Conservation (phyloP, 2,888 invertebrate genomes). For the Dryococelus australis region DNA sequence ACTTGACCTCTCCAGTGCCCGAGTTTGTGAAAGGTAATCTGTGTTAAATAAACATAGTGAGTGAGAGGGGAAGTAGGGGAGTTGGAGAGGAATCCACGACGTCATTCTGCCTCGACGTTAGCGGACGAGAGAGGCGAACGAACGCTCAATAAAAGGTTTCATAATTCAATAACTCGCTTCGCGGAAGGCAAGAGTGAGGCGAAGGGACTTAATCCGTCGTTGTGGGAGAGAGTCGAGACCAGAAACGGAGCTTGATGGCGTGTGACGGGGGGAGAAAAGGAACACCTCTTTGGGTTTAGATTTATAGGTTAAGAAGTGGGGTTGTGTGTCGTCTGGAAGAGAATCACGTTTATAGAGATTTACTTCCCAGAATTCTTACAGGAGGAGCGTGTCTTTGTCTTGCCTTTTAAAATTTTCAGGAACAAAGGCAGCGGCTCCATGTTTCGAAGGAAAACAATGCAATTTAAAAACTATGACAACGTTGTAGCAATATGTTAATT, state of each 20-base stretch:
- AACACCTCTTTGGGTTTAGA: neutral
- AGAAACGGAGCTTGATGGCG: neutral
- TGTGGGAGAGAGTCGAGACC: neutral
- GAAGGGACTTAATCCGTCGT: neutral
- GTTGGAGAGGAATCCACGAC: neutral
- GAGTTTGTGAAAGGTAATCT: no score
- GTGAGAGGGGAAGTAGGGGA: neutral
- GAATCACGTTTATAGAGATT: no score
- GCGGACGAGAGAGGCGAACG: neutral
- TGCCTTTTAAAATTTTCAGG: no score
- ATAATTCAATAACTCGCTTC: conserved; percentile 3
- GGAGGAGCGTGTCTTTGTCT: no score
- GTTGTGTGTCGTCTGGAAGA: no score
- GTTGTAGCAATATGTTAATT: no score
- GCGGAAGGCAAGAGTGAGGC: neutral
- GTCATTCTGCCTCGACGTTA: neutral
- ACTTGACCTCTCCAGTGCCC: no score
- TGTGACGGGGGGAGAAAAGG: neutral
- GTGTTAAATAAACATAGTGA: no score
- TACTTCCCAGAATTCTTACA: no score
- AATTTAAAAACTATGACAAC: no score
- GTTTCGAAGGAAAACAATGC: no score
- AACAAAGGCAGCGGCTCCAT: no score
- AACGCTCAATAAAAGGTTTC: neutral
- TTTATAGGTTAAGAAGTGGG: neutral